These are phyloP conservation scores for Megamerina dolium DNA, from an alignment of 2,888 invertebrate genomes.

Conservation along the genomic window DNA sequence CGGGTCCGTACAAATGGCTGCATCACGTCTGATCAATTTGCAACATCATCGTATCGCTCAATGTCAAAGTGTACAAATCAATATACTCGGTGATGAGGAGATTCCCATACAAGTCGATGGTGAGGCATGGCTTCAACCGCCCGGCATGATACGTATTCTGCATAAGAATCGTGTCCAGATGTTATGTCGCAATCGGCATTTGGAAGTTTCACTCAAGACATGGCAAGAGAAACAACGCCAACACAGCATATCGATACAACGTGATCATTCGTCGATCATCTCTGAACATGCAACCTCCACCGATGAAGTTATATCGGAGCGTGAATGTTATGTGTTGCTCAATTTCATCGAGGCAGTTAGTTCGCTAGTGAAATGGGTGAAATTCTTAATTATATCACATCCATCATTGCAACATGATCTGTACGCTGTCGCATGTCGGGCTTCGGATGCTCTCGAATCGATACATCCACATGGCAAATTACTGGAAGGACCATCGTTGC, in stretches of 20 bases:
- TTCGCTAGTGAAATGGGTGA: slow-evolving; percentile 80
- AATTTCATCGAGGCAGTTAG: slow-evolving; percentile 79
- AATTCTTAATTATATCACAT: slow-evolving; percentile 62
- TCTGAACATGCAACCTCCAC: slow-evolving; percentile 43
- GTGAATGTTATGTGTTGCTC: slow-evolving; percentile 54
- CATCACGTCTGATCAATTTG: slow-evolving; percentile 87
- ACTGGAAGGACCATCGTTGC: slow-evolving; percentile 66
- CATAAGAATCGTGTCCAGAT: slow-evolving; percentile 97
- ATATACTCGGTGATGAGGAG: slow-evolving; percentile 86
- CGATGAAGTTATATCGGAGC: slow-evolving; percentile 52
- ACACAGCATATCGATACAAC: slow-evolving; percentile 52
- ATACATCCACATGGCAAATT: slow-evolving; percentile 79
- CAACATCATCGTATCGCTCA: slow-evolving; percentile 97
- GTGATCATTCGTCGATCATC: slow-evolving; percentile 48
- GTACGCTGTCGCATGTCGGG: slow-evolving; percentile 67
- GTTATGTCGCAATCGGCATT: slow-evolving; percentile 82
- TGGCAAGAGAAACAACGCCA: slow-evolving; percentile 80
- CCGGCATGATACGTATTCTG: slow-evolving; percentile 90
- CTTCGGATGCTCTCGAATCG: slow-evolving; percentile 62
- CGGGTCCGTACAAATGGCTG: slow-evolving; percentile 96
- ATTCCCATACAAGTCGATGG: slow-evolving; percentile 96
- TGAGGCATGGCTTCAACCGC: slow-evolving; percentile 96
- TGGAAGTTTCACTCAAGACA: slow-evolving; percentile 82
- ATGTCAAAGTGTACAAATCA: slow-evolving; percentile 92
- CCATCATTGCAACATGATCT: slow-evolving; percentile 66